Evolutionary conservation across 2,797 vertebrate genomes (phyloP).

Genomic region (Melanotaenia nigrans): DNA sequence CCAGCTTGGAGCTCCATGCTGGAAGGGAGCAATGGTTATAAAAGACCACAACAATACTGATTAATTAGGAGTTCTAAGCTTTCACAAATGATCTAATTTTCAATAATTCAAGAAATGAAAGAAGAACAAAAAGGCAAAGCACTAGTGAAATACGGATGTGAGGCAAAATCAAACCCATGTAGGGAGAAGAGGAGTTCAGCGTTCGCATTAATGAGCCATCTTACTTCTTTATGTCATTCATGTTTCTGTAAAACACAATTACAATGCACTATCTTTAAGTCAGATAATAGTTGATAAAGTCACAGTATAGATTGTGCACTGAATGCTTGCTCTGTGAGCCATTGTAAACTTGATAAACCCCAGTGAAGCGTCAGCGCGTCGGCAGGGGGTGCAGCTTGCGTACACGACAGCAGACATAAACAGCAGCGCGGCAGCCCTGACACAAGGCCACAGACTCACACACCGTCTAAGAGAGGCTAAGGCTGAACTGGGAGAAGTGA

Average conservation of each 20-base stretch:
- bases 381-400: conserved; percentile 70
- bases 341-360: conserved; percentile 53
- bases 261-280: neutral
- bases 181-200: neutral
- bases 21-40: conserved; percentile 7
- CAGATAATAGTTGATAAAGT: conserved; percentile 10
- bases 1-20: conserved; percentile 22
- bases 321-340: conserved; percentile 13
- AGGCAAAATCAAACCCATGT: conserved; percentile 8
- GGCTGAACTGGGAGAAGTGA: conserved; percentile 74
- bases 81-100: neutral
- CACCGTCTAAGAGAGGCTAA: conserved; percentile 59
- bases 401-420: conserved; percentile 75
- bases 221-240: neutral
- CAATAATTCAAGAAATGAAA: conserved; percentile 34
- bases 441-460: conserved; percentile 70
- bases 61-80: neutral
- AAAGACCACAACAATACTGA: neutral
- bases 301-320: conserved; percentile 14
- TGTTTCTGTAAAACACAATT: neutral
- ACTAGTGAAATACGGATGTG: conserved; percentile 21
- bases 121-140: conserved; percentile 6
- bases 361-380: conserved; percentile 66
- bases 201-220: neutral
- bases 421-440: conserved; percentile 69